Evolutionary conservation across 2,888 invertebrate genomes (phyloP), one percentile per base, ranked within the genome.

Genomic region (Apamea epomidion): DNA sequence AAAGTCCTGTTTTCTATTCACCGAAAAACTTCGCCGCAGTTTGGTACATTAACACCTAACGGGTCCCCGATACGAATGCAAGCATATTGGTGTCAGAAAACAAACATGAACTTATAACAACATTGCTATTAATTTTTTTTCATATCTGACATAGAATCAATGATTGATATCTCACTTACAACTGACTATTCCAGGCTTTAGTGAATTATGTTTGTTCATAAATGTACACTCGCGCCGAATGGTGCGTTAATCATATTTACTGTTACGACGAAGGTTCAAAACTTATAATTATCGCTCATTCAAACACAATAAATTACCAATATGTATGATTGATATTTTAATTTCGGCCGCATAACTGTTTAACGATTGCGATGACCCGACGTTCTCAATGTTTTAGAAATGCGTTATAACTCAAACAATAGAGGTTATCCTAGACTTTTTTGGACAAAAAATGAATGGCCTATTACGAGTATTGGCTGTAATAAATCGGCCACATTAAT

Each of bases 311-410:
- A 88, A 82, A 88, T 88, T 88, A 89, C 74, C 71, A 76, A 86
- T 82, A 87, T 74, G 76, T 88, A 88, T 91, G 92, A 93, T 92
- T 92, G 92, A 92, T 92, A 90, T 88, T 85, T 89, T 88, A 85
- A 90, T 91, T 90, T 87, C 78, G 89, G 88, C 81, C 89, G 82
- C 54, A 80, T 91, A 91, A 92, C 93, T 90, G 93, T 93, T 89
- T 51, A 80, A 75, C 67, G 48, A 80, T 88, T 89, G 80, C 82
- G 86, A 90, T 88, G 89, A 90, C 87, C 89, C 48, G 79, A 74
- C 71, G 77, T 45, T 79, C 76, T 76, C 51, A 81, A 82, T 81
- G 76, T 82, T 78, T 74, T 68, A 70, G 67, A 82, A 79, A 75
- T 68, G 10, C 51, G 64, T 78, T 73, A 48, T 76, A 72, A 70